Evolutionary conservation across 2,797 vertebrate species (phyloP), one percentile per base, ranked within the genome.

Genomic region (Oreortyx pictus): DNA sequence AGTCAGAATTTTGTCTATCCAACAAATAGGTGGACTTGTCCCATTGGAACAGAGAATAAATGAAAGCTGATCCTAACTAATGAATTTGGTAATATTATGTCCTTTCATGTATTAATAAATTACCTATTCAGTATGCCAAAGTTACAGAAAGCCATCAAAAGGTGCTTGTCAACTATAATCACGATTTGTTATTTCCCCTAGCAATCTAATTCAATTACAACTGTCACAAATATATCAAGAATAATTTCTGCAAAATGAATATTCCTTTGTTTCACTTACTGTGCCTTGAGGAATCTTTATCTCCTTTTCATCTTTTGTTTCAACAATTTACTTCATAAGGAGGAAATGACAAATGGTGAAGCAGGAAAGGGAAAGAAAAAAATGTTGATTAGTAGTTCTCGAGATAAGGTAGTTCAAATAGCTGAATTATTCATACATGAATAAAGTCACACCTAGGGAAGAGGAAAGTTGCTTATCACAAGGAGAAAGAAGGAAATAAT

Each of bases 371-470:
- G 46, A 81, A 92, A 81, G 23, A 47, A 85, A 91, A 87, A 65
- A 41, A 47, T n/a, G 41, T 60, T 82, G 62, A 50, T 41, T 72
- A 89, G 19, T 22, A 27, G 33, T 92, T 41, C 16, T 77, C 66
- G 66, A 92, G 90, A 86, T 87, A 87, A 82, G 59, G 81, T 83
- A 72, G 82, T 89, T 87, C 70, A 89, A 86, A 92, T 93, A 76
- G n/a, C 39, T 96, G 93, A 94, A 96, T 95, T 95, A 96, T 94
- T 96, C 84, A 93, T 94, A 73, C 29, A 44, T 35, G 76, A 83
- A 94, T 89, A 76, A 89, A 94, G 33, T 94, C 92, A 70, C 74
- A 94, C 80, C 64, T 89, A 49, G 23, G 70, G 82, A 94, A 96
- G 89, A 79, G 87, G 24, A 71, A 91, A 94, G 93, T 83, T 94